phyloP scores from a whole-genome alignment of 2,797 vertebrate genomes.

The Gambelia wislizenii region DNA sequence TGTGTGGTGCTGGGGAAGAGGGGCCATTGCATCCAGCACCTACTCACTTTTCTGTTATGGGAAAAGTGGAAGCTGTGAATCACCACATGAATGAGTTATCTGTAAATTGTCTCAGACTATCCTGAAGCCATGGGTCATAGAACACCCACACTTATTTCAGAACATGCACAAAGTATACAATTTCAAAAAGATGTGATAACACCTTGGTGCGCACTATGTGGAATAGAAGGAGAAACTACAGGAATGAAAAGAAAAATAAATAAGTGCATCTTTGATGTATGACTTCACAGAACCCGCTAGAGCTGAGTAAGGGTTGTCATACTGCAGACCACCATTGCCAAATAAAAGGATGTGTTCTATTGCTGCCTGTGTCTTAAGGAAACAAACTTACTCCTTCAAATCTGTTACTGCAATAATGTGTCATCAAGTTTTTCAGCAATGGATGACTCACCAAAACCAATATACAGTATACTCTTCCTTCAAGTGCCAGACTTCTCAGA shows the following conservation, averaged over 20 bases:
- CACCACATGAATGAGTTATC: not conserved
- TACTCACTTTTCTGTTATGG: not conserved
- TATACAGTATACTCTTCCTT: not conserved
- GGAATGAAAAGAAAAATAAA: not conserved
- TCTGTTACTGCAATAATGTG: constrained; percentile 26
- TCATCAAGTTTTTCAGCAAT: constrained; percentile 37
- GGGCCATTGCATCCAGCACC: not conserved
- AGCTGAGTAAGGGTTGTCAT: not conserved
- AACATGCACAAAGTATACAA: not conserved
- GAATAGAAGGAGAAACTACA: not conserved
- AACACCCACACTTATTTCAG: not conserved
- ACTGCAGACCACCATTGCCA: not conserved
- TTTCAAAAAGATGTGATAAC: not conserved
- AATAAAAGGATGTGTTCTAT: not conserved
- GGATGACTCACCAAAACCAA: constrained; percentile 41
- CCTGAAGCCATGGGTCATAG: not conserved
- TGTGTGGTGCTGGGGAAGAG: not conserved
- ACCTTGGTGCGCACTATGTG: not conserved
- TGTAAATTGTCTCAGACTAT: not conserved
- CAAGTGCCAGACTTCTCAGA: constrained; percentile 22
- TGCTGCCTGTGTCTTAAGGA: not conserved
- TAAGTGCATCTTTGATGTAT: not conserved
- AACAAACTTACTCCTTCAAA: constrained; percentile 13
- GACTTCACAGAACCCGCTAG: not conserved
- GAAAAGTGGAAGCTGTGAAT: not conserved